Evolutionary conservation across 2,113 vertebrate genomes (phyloP).

Genomic region (Gobius niger): DNA sequence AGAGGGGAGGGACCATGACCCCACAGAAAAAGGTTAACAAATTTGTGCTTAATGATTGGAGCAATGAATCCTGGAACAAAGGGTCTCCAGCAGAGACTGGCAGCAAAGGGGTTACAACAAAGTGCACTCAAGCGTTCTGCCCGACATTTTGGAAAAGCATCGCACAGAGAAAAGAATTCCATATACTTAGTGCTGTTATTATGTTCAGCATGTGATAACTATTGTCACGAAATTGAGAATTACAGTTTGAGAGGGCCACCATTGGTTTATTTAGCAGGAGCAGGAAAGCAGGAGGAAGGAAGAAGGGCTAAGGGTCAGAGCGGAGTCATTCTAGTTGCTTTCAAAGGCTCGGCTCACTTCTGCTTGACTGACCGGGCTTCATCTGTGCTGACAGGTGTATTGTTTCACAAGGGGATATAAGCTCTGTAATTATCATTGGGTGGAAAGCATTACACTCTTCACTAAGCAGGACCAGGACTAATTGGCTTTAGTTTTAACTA

Average conservation of each 20-base stretch:
- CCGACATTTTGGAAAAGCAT: slow-evolving; percentile 47
- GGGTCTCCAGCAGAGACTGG: slow-evolving; percentile 68
- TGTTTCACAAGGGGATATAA: slow-evolving; percentile 95
- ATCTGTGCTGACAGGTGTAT: slow-evolving; percentile 98
- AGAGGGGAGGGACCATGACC: slow-evolving; percentile 65
- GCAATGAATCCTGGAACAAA: slow-evolving; percentile 74
- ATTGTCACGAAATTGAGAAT: slow-evolving; percentile 77
- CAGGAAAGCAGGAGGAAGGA: slow-evolving; percentile 73
- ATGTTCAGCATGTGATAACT: slow-evolving; percentile 73
- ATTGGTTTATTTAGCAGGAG: slow-evolving; percentile 80
- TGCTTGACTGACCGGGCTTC: slow-evolving; percentile 91
- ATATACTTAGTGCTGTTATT: slow-evolving; percentile 78
- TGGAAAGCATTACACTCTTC: slow-evolving; percentile 91
- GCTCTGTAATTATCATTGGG: slow-evolving; percentile 91
- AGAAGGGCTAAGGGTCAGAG: slow-evolving; percentile 82
- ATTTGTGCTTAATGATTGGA: slow-evolving; percentile 78
- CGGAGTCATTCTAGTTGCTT: slow-evolving; percentile 87
- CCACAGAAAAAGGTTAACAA: slow-evolving; percentile 74
- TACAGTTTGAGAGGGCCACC: slow-evolving; percentile 76
- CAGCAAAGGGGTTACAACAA: slow-evolving; percentile 70
- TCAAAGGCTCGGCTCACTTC: slow-evolving; percentile 86
- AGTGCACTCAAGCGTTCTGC: slow-evolving; percentile 75
- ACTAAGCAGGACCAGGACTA: slow-evolving; percentile 96
- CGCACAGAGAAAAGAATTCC: slow-evolving; percentile 59
- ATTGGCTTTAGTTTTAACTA: slow-evolving; percentile 98